A percentile compares a stretch with the other conserved stretches of the same genome.
Conservation (phyloP, 2,797 vertebrate species). For the Danio kyathit region DNA sequence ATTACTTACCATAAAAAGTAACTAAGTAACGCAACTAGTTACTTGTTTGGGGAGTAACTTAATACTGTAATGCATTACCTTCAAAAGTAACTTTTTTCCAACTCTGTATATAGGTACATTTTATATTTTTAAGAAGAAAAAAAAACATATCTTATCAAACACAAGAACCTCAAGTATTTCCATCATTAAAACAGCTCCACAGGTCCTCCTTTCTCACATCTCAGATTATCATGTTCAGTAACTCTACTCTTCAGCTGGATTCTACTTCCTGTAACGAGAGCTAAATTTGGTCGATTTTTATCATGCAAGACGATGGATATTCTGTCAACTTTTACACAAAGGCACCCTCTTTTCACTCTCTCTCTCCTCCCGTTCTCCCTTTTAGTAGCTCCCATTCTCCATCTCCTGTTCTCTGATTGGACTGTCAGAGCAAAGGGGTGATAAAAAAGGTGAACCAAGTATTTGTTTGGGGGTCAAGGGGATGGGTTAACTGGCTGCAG, state of each 20-base stretch:
- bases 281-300: constrained; percentile 58
- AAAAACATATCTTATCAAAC: neutral
- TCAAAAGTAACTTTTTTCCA: too few relatives aligned
- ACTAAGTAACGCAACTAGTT: too few relatives aligned
- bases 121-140: too few relatives aligned
- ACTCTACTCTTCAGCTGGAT: constrained; percentile 4
- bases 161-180: constrained; percentile 3
- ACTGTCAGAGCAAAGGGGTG: constrained; percentile 3
- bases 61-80: too few relatives aligned
- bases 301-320: constrained; percentile 60
- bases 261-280: constrained; percentile 43
- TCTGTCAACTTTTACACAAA: constrained; percentile 58
- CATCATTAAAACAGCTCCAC: neutral
- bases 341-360: constrained; percentile 29
- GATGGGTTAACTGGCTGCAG: constrained; percentile 70
- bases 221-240: constrained; percentile 3
- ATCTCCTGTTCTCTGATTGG: constrained; percentile 42
- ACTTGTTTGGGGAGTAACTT: too few relatives aligned
- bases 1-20: too few relatives aligned
- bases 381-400: constrained; percentile 4
- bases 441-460: constrained; percentile 65
- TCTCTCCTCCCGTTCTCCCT: constrained; percentile 4
- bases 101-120: too few relatives aligned
- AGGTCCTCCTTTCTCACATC: neutral
- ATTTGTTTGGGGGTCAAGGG: constrained; percentile 69